Percentiles rank a stretch among this genome's conserved stretches.
Conservation (phyloP, 2,888 invertebrate species). For the Troides helena region DNA sequence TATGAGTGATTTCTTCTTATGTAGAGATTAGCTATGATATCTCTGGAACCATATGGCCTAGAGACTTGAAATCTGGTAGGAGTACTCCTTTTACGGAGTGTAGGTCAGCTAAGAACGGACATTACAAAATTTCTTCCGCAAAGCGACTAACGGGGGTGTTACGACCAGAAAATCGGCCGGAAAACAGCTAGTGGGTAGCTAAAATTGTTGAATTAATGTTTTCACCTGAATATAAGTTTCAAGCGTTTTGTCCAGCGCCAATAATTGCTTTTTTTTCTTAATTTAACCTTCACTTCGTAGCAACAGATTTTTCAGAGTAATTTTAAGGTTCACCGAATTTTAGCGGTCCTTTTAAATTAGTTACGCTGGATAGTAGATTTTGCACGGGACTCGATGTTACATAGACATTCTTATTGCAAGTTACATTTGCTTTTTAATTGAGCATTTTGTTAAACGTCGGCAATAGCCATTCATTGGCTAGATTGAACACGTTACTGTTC, state of each 20-base stretch:
- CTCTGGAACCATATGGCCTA: too few species aligned
- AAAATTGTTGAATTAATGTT: background rate
- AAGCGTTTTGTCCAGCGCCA: background rate
- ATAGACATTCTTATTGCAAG: background rate
- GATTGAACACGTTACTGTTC: background rate
- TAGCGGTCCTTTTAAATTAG: constrained; percentile 9
- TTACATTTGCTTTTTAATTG: background rate
- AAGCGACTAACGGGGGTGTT: too few species aligned
- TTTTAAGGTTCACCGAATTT: constrained; percentile 24
- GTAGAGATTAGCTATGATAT: too few species aligned
- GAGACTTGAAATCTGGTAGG: too few species aligned
- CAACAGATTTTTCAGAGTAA: constrained; percentile 4
- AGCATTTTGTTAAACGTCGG: background rate
- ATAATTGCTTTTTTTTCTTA: background rate
- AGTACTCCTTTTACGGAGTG: too few species aligned
- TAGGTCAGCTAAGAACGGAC: too few species aligned
- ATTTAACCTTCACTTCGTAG: background rate
- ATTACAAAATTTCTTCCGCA: too few species aligned
- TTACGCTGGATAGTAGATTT: constrained; percentile 7
- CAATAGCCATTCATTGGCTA: background rate
- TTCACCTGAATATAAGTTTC: background rate
- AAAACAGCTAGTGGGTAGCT: background rate
- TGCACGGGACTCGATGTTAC: background rate
- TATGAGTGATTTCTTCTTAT: too few species aligned
- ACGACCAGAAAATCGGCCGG: too few species aligned